Percentiles rank a stretch among this genome's conserved stretches.
Conservation (phyloP, 2,888 invertebrate genomes). For the Phlogophora meticulosa region DNA sequence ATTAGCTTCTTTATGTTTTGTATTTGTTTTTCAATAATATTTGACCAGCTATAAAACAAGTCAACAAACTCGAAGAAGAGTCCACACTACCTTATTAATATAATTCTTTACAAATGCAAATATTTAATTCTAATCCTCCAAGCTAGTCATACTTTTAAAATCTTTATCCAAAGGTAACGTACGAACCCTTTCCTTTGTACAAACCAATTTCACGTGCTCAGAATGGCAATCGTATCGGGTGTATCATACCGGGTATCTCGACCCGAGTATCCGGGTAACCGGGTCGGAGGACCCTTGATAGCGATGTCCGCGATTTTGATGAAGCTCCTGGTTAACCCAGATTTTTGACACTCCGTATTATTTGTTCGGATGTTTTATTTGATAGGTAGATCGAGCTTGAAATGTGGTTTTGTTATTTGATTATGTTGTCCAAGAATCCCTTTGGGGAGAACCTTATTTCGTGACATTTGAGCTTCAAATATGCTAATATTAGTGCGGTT, state of each 20-base stretch:
- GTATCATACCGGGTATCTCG: slow-evolving; percentile 38
- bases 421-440: slow-evolving; percentile 7
- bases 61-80: too few species aligned
- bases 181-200: slow-evolving; percentile 32
- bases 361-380: slow-evolving; percentile 24
- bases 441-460: not conserved
- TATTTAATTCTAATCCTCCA: slow-evolving; percentile 8
- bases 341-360: slow-evolving; percentile 33
- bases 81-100: not conserved
- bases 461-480: slow-evolving; percentile 4
- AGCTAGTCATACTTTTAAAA: slow-evolving; percentile 32
- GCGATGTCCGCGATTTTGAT: slow-evolving; percentile 49
- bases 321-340: slow-evolving; percentile 34
- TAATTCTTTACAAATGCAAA: slow-evolving; percentile 10
- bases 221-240: slow-evolving; percentile 50
- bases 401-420: slow-evolving; percentile 3
- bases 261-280: slow-evolving; percentile 36
- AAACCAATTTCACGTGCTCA: slow-evolving; percentile 40
- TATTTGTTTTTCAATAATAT: too few species aligned
- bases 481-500: too few species aligned
- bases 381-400: not conserved
- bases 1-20: too few species aligned
- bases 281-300: slow-evolving; percentile 32
- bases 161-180: slow-evolving; percentile 21
- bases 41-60: too few species aligned